Evolutionary conservation across 2,113 vertebrate species (phyloP).

Genomic region (Melanocharis versteri): DNA sequence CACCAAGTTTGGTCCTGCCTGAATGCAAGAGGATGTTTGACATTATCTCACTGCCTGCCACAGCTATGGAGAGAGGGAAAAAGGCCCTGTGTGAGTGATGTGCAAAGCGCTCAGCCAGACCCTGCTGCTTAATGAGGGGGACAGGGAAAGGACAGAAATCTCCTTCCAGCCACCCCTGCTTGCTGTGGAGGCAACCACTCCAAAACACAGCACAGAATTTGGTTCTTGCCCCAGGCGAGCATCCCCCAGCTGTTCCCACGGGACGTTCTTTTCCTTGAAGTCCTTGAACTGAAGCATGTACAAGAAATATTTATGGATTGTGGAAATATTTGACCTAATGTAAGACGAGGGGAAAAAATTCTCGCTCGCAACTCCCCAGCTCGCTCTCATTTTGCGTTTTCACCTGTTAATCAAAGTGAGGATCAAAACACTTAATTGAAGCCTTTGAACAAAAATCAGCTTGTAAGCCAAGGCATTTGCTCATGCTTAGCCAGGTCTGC

Average conservation of each 20-base stretch:
- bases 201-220: neutral
- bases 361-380: accelerated
- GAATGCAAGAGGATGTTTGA: constrained; percentile 45
- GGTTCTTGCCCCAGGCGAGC: neutral
- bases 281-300: neutral
- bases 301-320: neutral
- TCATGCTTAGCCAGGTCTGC: neutral
- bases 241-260: neutral
- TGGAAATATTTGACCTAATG: neutral
- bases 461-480: neutral
- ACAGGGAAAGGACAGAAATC: neutral
- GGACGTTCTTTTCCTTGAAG: neutral
- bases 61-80: neutral
- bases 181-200: neutral
- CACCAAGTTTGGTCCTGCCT: constrained; percentile 64
- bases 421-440: neutral
- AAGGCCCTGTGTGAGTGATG: neutral
- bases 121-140: neutral
- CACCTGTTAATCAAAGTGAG: neutral
- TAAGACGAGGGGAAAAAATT: neutral
- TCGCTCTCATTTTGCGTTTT: neutral
- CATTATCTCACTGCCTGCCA: constrained; percentile 57
- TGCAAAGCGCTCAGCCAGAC: neutral
- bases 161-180: neutral
- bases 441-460: neutral